phyloP scores from a whole-genome alignment of 1,140 invertebrate genomes.

The Platyscapa corneri region DNA sequence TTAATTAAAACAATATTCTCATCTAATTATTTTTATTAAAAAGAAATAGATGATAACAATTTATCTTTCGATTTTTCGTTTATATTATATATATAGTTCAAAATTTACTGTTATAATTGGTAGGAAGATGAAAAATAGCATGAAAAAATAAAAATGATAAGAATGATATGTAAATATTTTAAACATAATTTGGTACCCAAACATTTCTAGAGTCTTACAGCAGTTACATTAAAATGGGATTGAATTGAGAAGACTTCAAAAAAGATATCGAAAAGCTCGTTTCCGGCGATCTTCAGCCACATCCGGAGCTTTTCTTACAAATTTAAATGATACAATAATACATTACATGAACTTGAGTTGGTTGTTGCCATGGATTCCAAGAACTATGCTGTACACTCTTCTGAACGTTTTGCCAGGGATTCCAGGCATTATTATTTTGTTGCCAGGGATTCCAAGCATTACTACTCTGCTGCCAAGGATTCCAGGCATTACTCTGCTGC shows the following conservation, averaged over 20 bases:
- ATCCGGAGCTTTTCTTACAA: background rate
- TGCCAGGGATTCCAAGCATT: slow-evolving; percentile 53
- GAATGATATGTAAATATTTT: background rate
- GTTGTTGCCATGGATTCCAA: slow-evolving; percentile 47
- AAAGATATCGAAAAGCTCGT: background rate
- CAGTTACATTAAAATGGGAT: background rate
- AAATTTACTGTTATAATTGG: background rate
- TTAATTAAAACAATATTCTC: background rate
- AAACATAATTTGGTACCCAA: background rate
- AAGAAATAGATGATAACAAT: background rate
- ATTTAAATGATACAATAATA: slow-evolving; percentile 42
- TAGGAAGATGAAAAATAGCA: background rate
- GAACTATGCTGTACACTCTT: background rate
- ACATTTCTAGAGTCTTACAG: background rate
- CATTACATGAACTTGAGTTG: slow-evolving; percentile 41
- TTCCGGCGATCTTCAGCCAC: slow-evolving; percentile 34
- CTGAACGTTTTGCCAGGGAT: slow-evolving; percentile 38
- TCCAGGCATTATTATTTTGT: slow-evolving; percentile 37
- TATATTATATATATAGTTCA: background rate
- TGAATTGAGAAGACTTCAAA: background rate
- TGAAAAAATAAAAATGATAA: background rate
- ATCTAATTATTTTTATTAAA: background rate
- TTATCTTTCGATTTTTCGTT: too few relatives aligned
- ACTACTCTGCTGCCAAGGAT: slow-evolving; percentile 52
- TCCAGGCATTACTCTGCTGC: slow-evolving; percentile 39